Percentiles rank a stretch among this genome's conserved stretches.
Evolutionary conservation across 1,140 invertebrate genomes (phyloP).

Genomic region (Trigoniulus corallinus): DNA sequence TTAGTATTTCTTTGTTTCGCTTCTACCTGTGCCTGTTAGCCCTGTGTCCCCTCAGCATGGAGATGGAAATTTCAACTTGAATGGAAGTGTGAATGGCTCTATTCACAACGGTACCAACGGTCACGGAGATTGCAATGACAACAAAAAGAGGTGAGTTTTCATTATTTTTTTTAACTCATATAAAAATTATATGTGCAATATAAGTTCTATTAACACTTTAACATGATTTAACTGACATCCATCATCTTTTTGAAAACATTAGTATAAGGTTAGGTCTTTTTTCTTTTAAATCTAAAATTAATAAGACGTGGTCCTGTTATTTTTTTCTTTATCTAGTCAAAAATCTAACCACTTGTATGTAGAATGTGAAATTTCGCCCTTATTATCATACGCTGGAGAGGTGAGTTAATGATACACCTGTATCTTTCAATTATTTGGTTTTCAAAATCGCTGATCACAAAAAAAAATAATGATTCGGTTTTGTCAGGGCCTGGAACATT

Average conservation of each 20-base stretch:
- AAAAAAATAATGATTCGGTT: not conserved
- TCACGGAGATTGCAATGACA: not conserved
- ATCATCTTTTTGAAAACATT: too few species aligned
- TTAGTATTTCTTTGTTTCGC: conserved; percentile 1
- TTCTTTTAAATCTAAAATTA: too few species aligned
- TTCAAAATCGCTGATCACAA: not conserved
- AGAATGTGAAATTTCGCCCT: conserved; percentile 75
- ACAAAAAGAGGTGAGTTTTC: too few species aligned
- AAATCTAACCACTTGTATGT: conserved; percentile 37
- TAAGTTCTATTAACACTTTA: too few species aligned
- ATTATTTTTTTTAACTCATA: too few species aligned
- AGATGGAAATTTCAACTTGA: not conserved
- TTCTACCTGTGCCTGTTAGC: not conserved
- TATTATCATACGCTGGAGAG: conserved; percentile 80
- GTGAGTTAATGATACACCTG: conserved; percentile 5
- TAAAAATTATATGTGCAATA: too few species aligned
- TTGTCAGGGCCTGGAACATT: conserved; percentile 37
- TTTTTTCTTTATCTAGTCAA: conserved; percentile 19
- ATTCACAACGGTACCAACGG: not conserved
- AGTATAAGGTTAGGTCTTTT: too few species aligned
- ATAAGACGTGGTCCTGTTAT: not conserved
- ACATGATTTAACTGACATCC: too few species aligned
- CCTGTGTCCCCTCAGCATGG: not conserved
- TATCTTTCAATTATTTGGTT: not conserved
- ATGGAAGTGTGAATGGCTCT: not conserved